Evolutionary conservation across 2,113 vertebrate genomes (phyloP), one percentile per base, ranked within the genome.

Genomic region (Emberiza fucata): DNA sequence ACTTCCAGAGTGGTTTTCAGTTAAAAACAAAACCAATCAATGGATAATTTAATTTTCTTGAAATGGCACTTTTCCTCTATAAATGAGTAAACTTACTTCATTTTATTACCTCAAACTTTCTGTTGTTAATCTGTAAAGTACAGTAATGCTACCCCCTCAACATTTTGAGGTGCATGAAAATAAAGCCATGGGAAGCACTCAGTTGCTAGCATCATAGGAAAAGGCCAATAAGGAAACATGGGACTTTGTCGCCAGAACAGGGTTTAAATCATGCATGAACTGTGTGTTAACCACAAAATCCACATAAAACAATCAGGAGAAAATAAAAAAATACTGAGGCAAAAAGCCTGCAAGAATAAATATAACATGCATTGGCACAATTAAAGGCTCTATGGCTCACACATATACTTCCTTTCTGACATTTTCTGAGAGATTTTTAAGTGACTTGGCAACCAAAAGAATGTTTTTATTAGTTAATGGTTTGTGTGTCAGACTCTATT

Each of bases 401-500:
- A 68, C 35, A 51, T n/a, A 25, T 11, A 71, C 56, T 24, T 71
- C 78, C 72, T 68, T 86, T 92, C 53, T 64, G 40, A 71, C 28
- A 81, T 75, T 90, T 88, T 25, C 72, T 88, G 37, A 11, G 61
- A 86, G 68, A 63, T 39, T 92, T 94, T 96, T 75, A 83, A 29
- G 51, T 3, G 0, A 92, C 60, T 60, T 91, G 82, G 51, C 80
- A 94, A 83, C 21, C 39, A 86, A 40, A 91, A 88, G 25, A 90
- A 93, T 63, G 44, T 56, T 83, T 94, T 88, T 92, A 78, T 88
- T 94, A 89, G 80, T 68, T 78, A 86, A 81, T 47, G 39, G 14
- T 1, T 47, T 88, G 78, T 70, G 27, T 90, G 82, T 86, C 92
- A 90, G 92, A 83, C 16, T 90, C 37, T 50, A 47, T 86, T 93